Evolutionary conservation across 92 coral and sea anemone species (phyloP).

Genomic region (Montipora capitata): DNA sequence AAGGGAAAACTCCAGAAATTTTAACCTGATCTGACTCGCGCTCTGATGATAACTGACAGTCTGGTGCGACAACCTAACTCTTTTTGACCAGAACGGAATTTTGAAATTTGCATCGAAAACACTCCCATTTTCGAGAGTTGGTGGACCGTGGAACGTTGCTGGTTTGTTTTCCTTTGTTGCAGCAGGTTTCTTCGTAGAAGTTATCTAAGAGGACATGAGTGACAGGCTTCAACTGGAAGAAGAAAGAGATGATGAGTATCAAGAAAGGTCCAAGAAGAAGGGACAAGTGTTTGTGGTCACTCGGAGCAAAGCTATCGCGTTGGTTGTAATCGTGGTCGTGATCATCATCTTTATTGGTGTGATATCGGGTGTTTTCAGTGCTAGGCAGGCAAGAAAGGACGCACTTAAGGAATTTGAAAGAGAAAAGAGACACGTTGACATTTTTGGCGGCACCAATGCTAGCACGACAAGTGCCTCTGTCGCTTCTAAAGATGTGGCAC

Average conservation of each 20-base stretch:
- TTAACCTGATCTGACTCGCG: no score
- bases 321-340: constrained; percentile 64
- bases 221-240: background rate
- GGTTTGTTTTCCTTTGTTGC: no score
- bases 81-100: no score
- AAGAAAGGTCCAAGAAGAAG: background rate
- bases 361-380: constrained; percentile 90
- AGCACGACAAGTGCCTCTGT: no score
- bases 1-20: no score
- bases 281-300: constrained; percentile 14
- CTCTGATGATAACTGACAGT: no score
- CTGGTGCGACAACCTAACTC: no score
- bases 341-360: constrained; percentile 83
- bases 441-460: constrained; percentile 1
- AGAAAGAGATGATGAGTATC: background rate
- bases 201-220: background rate
- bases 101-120: no score
- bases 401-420: constrained; percentile 46
- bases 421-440: background rate
- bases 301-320: constrained; percentile 39
- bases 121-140: no score
- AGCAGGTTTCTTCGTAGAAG: no score
- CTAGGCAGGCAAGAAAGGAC: constrained; percentile 78
- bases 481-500: no score
- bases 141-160: no score